These are phyloP conservation scores for Euleptes europaea DNA, from an alignment of 2,113 vertebrate species.

Conservation along the genomic window DNA sequence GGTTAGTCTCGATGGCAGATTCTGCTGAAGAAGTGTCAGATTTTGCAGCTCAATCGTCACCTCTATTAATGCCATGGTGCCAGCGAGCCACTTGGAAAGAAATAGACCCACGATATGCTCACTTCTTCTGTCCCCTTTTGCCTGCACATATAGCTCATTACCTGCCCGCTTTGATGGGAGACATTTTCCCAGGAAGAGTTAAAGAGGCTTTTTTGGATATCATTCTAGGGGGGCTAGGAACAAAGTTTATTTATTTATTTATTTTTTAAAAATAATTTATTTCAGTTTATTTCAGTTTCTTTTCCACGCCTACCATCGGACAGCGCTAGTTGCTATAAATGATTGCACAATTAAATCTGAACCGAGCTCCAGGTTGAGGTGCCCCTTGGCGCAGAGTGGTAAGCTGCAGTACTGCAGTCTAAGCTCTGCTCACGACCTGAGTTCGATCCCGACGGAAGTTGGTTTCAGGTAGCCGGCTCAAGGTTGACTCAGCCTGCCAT, in stretches of 20 bases:
- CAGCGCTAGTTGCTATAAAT: not conserved
- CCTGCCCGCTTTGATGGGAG: not conserved
- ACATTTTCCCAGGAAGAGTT: not conserved
- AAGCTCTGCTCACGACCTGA: too few relatives aligned
- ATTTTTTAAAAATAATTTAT: too few relatives aligned
- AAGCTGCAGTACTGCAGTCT: too few relatives aligned
- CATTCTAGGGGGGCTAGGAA: not conserved
- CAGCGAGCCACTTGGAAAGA: constrained; percentile 50
- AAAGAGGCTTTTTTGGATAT: not conserved
- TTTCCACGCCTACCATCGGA: too few relatives aligned
- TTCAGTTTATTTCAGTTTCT: too few relatives aligned
- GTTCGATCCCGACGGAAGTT: too few relatives aligned
- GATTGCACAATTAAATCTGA: not conserved
- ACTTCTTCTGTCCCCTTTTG: not conserved
- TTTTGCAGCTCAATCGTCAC: constrained; percentile 59
- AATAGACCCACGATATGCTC: not conserved
- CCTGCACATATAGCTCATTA: too few relatives aligned
- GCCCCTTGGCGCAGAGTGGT: too few relatives aligned
- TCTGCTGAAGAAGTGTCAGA: constrained; percentile 61
- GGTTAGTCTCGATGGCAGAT: constrained; percentile 63
- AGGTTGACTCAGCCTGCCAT: too few relatives aligned
- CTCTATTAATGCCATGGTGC: constrained; percentile 59
- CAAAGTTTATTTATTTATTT: too few relatives aligned
- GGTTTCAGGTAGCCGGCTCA: too few relatives aligned
- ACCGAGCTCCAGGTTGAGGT: not conserved